Percentiles rank a stretch among this genome's conserved stretches.
Evolutionary conservation across 2,797 vertebrate genomes (phyloP).

Genomic region (Urophycis tenuis): DNA sequence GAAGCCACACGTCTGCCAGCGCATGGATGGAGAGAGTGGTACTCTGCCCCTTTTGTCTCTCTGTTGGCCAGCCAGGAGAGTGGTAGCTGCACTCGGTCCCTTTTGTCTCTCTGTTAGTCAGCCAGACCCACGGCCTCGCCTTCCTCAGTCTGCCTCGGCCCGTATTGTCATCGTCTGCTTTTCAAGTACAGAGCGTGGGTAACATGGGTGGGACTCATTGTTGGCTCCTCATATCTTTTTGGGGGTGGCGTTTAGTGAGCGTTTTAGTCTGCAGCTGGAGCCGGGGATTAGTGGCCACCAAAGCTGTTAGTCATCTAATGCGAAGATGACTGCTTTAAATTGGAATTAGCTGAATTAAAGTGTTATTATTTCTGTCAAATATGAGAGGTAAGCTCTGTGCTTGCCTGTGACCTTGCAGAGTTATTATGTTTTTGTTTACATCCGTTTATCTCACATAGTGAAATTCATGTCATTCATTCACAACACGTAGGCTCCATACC

Average conservation of each 20-base stretch:
- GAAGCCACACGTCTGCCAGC: constrained; percentile 51
- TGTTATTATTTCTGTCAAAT: constrained; percentile 33
- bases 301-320: constrained; percentile 41
- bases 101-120: constrained; percentile 11
- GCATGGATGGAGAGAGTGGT: constrained; percentile 43
- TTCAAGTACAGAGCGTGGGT: constrained; percentile 23
- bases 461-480: background rate
- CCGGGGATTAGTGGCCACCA: background rate
- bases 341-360: constrained; percentile 47
- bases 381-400: constrained; percentile 29
- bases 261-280: background rate
- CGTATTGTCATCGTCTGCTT: background rate
- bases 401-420: constrained; percentile 18
- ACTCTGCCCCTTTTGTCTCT: constrained; percentile 34
- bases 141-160: background rate
- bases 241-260: background rate
- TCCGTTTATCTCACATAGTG: constrained; percentile 28
- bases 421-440: constrained; percentile 15
- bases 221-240: constrained; percentile 41
- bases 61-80: too few species aligned
- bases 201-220: constrained; percentile 34
- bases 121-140: background rate
- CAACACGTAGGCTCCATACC: background rate
- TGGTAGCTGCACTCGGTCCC: constrained; percentile 44
- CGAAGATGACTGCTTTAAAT: constrained; percentile 41